phyloP scores from a whole-genome alignment of 2,797 vertebrate species.

The Morus bassanus region DNA sequence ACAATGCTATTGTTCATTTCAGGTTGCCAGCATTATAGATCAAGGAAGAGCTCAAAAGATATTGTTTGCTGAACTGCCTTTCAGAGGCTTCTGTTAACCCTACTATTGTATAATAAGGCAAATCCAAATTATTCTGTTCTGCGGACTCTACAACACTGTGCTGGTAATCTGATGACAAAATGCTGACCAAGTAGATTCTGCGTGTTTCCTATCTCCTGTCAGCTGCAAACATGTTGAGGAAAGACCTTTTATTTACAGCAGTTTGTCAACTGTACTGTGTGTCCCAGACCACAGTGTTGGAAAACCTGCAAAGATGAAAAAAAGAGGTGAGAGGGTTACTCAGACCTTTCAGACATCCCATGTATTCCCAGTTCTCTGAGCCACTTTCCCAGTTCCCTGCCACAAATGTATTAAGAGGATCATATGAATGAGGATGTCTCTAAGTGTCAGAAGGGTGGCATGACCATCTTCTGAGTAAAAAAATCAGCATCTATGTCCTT shows the following conservation, averaged over 20 bases:
- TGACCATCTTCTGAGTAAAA: background rate
- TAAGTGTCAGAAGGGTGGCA: background rate
- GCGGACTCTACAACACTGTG: background rate
- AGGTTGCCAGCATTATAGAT: background rate
- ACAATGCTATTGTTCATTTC: background rate
- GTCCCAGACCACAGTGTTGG: background rate
- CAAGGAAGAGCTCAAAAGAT: background rate
- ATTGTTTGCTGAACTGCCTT: background rate
- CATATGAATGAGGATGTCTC: rapidly evolving
- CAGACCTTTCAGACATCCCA: background rate
- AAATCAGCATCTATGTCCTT: background rate
- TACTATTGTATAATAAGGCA: background rate
- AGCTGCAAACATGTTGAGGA: background rate
- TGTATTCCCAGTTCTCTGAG: background rate
- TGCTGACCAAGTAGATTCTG: background rate
- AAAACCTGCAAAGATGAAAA: background rate
- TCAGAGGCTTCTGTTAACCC: background rate
- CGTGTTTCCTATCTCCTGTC: background rate
- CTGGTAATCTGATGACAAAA: background rate
- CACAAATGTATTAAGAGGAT: background rate
- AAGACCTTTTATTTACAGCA: background rate
- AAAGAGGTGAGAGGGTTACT: background rate
- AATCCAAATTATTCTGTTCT: background rate
- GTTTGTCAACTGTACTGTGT: background rate
- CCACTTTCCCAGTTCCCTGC: background rate